Conservation (phyloP, 2,797 vertebrate species). For the Graptemys geographica region DNA sequence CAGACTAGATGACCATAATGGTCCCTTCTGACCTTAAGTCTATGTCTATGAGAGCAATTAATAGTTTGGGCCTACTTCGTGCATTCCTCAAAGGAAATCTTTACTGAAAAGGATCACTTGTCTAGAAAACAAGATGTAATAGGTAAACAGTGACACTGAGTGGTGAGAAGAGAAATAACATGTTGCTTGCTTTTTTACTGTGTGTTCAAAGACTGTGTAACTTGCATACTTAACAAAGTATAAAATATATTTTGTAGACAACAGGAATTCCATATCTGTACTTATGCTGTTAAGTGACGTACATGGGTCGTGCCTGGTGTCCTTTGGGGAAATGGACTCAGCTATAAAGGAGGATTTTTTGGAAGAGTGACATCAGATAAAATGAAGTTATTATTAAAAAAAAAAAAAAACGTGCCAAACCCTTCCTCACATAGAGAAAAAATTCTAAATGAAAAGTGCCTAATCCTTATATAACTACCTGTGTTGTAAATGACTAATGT, state of each 20-base stretch:
- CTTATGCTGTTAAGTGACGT: accelerated
- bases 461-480: background rate
- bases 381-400: background rate
- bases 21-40: too few relatives aligned
- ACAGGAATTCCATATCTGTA: background rate
- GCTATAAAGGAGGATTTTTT: background rate
- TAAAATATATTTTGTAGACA: background rate
- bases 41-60: background rate
- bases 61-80: background rate
- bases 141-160: constrained; percentile 73
- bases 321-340: background rate
- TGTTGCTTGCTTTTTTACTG: background rate
- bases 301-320: accelerated
- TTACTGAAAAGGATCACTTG: background rate
- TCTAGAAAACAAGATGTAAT: background rate
- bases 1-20: too few relatives aligned
- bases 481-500: background rate
- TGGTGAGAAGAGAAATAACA: constrained; percentile 56
- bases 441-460: accelerated
- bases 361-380: background rate
- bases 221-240: background rate
- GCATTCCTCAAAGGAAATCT: background rate
- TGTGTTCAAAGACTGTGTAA: accelerated
- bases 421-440: background rate
- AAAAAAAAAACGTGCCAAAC: background rate